Evolutionary conservation across 1,140 invertebrate genomes (phyloP).

Genomic region (Drosophila neocordata): DNA sequence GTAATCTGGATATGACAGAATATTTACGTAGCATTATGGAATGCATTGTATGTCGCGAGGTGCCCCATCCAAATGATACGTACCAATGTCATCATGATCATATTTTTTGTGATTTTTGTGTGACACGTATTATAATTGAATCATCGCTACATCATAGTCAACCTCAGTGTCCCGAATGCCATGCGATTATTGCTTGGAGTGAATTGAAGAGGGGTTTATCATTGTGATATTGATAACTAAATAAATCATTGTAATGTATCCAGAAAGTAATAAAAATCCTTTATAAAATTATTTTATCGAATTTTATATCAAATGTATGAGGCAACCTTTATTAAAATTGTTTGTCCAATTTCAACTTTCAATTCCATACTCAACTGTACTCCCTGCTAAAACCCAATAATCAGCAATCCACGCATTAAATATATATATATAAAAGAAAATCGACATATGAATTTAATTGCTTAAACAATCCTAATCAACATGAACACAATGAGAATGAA

Average conservation of each 20-base stretch:
- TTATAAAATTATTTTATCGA: no score
- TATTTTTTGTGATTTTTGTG: constrained; percentile 41
- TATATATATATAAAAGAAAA: constrained; percentile 1
- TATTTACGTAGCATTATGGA: constrained; percentile 18
- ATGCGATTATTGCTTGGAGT: constrained; percentile 27
- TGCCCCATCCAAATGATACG: constrained; percentile 36
- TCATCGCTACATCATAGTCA: neutral
- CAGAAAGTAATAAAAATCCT: no score
- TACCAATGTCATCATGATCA: constrained; percentile 41
- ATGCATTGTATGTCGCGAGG: constrained; percentile 39
- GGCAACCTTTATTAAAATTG: neutral
- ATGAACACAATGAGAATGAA: constrained; percentile 11
- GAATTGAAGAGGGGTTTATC: constrained; percentile 8
- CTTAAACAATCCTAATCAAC: constrained; percentile 25
- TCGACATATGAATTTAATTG: constrained; percentile 27
- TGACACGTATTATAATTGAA: constrained; percentile 31
- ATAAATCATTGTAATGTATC: no score
- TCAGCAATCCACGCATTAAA: no score
- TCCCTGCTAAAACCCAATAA: neutral
- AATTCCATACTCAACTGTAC: neutral
- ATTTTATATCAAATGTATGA: no score
- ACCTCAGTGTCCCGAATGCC: constrained; percentile 37
- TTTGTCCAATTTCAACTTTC: neutral
- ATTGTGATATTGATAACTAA: neutral
- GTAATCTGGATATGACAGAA: neutral